These are phyloP conservation scores for Hyperoplus immaculatus DNA, from an alignment of 2,797 vertebrate genomes.

Conservation along the genomic window DNA sequence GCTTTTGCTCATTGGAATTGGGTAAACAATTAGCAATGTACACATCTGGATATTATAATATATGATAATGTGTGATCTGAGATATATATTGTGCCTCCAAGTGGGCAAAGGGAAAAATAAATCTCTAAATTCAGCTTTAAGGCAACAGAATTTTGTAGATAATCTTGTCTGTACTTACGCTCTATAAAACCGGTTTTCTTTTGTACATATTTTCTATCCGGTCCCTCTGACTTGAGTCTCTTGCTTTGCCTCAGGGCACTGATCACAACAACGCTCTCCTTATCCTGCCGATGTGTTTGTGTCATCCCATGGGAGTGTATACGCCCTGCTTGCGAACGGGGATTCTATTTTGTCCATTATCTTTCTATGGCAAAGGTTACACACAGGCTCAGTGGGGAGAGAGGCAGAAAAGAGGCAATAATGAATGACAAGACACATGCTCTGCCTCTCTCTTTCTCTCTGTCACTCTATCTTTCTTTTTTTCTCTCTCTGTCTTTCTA, in stretches of 20 bases:
- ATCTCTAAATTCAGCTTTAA: constrained; percentile 5
- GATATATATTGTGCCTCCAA: not conserved
- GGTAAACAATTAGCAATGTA: not conserved
- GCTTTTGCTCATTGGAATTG: no score
- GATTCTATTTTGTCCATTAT: constrained; percentile 12
- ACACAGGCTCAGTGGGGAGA: constrained; percentile 30
- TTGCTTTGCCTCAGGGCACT: not conserved
- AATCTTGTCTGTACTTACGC: not conserved
- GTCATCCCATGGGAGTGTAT: constrained; percentile 6
- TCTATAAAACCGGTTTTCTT: not conserved
- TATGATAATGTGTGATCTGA: not conserved
- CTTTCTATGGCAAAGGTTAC: constrained; percentile 27
- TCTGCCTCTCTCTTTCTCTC: constrained; percentile 16
- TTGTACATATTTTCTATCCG: not conserved
- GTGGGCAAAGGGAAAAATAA: constrained; percentile 2
- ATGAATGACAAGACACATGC: constrained; percentile 68
- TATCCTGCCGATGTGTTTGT: not conserved
- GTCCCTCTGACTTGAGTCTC: not conserved
- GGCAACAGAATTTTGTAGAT: not conserved
- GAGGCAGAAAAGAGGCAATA: constrained; percentile 62
- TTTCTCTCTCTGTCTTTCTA: constrained; percentile 35
- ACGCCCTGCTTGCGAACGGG: no score
- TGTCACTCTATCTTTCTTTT: constrained; percentile 35
- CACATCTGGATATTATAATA: not conserved
- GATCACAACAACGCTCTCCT: not conserved